Conservation (phyloP, 2,888 invertebrate genomes). For the Aleiodes alternator region DNA sequence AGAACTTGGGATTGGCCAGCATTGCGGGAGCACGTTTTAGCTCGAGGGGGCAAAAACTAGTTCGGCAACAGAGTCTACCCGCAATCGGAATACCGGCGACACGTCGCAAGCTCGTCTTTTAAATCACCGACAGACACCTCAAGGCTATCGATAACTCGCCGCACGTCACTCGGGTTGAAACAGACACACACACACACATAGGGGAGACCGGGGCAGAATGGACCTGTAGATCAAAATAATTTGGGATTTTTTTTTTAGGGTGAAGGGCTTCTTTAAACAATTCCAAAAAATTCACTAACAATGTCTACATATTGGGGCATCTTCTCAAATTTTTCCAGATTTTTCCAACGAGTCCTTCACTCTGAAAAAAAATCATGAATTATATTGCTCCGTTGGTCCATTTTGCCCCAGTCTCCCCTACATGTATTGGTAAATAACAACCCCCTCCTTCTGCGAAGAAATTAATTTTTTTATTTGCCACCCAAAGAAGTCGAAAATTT, state of each 20-base stretch:
- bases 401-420: too few species aligned
- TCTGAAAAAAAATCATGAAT: too few species aligned
- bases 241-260: too few species aligned
- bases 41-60: conserved; percentile 65
- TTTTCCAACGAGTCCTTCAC: too few species aligned
- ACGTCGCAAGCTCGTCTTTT: conserved; percentile 70
- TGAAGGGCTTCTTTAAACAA: too few species aligned
- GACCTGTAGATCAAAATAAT: too few species aligned
- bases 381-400: too few species aligned
- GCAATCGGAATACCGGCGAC: conserved; percentile 67
- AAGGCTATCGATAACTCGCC: conserved; percentile 66
- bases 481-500: not conserved
- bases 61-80: conserved; percentile 56
- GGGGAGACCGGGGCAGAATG: too few species aligned
- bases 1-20: conserved; percentile 51
- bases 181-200: not conserved
- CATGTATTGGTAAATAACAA: not conserved
- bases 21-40: conserved; percentile 58
- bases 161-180: conserved; percentile 54
- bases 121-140: conserved; percentile 71
- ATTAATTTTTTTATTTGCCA: conserved; percentile 5
- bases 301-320: too few species aligned
- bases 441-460: conserved; percentile 3
- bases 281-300: too few species aligned
- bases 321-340: too few species aligned